Evolutionary conservation across 2,888 invertebrate species (phyloP).

Genomic region (Cheilosia vulpina): DNA sequence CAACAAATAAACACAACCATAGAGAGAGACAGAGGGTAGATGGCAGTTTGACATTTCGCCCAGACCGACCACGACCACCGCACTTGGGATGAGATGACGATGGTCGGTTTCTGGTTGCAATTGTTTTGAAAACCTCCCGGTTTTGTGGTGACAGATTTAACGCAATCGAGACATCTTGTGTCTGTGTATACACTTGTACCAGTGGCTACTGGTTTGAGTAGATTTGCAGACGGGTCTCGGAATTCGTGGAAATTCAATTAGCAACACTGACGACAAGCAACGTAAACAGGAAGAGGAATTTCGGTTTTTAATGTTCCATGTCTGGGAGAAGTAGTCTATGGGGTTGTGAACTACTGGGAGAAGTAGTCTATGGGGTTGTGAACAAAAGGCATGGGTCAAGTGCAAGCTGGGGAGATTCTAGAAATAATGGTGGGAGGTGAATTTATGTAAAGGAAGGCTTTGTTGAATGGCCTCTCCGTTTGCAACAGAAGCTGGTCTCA

Average conservation of each 20-base stretch:
- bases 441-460: background rate
- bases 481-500: too few relatives aligned
- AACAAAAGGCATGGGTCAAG: background rate
- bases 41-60: conserved; percentile 48
- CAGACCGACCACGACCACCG: conserved; percentile 21
- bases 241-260: conserved; percentile 73
- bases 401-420: background rate
- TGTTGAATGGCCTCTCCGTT: too few relatives aligned
- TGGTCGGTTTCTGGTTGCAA: conserved; percentile 56
- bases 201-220: conserved; percentile 35
- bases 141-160: conserved; percentile 65
- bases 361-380: conserved; percentile 35
- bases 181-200: conserved; percentile 13
- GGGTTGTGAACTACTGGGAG: conserved; percentile 24
- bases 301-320: conserved; percentile 40
- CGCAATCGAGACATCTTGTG: conserved; percentile 67
- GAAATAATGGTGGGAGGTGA: background rate
- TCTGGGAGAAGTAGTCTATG: conserved; percentile 44
- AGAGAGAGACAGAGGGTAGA: background rate
- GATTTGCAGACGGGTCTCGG: conserved; percentile 46
- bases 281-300: conserved; percentile 47
- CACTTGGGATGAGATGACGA: conserved; percentile 33
- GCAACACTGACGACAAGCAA: conserved; percentile 55
- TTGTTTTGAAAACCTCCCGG: conserved; percentile 53
- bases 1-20: conserved; percentile 61